Conservation (phyloP, 2,888 invertebrate species). For the Dinocampus coccinellae region DNA sequence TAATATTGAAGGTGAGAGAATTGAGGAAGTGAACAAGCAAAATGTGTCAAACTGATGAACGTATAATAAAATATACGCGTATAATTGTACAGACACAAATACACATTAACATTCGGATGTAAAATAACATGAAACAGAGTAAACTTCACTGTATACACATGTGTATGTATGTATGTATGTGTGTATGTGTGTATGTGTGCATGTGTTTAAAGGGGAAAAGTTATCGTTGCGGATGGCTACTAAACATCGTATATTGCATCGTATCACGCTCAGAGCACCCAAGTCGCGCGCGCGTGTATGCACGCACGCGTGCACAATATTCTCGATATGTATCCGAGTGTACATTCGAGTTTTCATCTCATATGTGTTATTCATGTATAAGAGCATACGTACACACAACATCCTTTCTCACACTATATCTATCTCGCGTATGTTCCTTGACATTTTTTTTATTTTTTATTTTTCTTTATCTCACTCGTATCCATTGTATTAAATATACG, state of each 20-base stretch:
- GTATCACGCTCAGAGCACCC: constrained; percentile 27
- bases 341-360: background rate
- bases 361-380: background rate
- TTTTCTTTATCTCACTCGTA: background rate
- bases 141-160: constrained; percentile 8
- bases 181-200: background rate
- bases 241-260: constrained; percentile 45
- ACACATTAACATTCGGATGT: constrained; percentile 26
- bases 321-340: background rate
- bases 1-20: constrained; percentile 3
- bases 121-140: constrained; percentile 35
- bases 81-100: constrained; percentile 5
- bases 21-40: constrained; percentile 13
- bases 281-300: constrained; percentile 26
- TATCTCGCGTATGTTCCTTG: too few species aligned
- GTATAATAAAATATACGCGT: background rate
- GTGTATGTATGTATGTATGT: constrained; percentile 8
- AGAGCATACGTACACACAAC: constrained; percentile 5
- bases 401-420: constrained; percentile 11
- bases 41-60: constrained; percentile 26
- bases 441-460: too few species aligned
- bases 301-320: constrained; percentile 19
- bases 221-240: constrained; percentile 44
- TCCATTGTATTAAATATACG: background rate
- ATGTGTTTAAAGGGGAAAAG: constrained; percentile 28